Evolutionary conservation across 1,140 invertebrate genomes (phyloP).

Genomic region (Portunus trituberculatus): DNA sequence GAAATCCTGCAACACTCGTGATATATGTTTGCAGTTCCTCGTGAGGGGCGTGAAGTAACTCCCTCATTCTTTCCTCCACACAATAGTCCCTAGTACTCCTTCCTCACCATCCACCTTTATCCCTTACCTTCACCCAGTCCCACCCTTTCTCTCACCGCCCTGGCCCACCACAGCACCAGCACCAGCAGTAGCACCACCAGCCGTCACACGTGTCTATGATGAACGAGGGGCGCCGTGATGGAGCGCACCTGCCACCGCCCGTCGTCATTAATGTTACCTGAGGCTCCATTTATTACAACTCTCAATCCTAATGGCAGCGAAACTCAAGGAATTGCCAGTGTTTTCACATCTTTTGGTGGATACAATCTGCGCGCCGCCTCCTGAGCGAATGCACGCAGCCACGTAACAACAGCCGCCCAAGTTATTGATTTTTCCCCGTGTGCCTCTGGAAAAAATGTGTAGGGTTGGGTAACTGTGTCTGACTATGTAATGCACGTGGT

Average conservation of each 20-base stretch:
- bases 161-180: neutral
- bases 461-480: too few relatives aligned
- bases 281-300: constrained; percentile 13
- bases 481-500: too few relatives aligned
- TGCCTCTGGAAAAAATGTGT: too few relatives aligned
- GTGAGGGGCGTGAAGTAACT: neutral
- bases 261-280: constrained; percentile 22
- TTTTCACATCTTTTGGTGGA: neutral
- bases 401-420: too few relatives aligned
- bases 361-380: neutral
- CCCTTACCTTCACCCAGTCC: neutral
- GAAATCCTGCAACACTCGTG: too few relatives aligned
- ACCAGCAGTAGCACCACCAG: neutral
- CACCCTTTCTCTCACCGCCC: neutral
- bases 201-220: neutral
- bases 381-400: too few relatives aligned
- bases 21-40: too few relatives aligned
- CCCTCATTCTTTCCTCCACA: neutral
- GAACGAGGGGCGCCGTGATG: constrained; percentile 6
- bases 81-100: neutral
- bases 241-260: neutral
- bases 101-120: neutral
- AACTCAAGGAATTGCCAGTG: neutral
- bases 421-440: too few relatives aligned
- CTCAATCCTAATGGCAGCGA: neutral